These are phyloP conservation scores for Phenganax stokvisi DNA, from an alignment of 92 coral and sea anemone genomes.

Conservation along the genomic window DNA sequence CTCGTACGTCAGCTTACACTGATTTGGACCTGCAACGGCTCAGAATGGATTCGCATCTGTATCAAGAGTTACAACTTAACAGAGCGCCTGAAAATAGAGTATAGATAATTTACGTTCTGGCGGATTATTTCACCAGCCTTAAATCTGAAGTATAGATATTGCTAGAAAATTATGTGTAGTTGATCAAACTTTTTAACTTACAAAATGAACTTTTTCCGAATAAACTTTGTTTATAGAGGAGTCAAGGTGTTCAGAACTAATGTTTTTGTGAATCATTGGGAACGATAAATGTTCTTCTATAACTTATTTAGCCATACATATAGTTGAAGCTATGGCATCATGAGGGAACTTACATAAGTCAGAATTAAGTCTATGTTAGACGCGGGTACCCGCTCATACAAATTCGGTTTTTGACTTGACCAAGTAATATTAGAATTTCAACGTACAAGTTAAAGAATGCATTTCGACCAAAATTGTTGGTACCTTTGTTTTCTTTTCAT, in stretches of 20 bases:
- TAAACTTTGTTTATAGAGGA: no score
- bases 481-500: background rate
- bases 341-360: background rate
- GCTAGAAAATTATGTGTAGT: no score
- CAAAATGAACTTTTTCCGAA: no score
- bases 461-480: no score
- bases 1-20: background rate
- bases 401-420: background rate
- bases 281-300: background rate
- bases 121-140: no score
- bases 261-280: no score
- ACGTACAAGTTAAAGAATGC: no score
- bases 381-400: background rate
- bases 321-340: background rate
- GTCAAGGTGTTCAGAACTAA: no score
- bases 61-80: background rate
- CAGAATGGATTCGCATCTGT: slow-evolving; percentile 6
- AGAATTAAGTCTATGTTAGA: background rate
- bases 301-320: background rate
- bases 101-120: background rate
- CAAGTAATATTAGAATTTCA: background rate
- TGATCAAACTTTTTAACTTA: no score
- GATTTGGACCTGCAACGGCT: background rate
- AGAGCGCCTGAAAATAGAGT: background rate
- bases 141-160: no score